Conservation (phyloP, 2,113 vertebrate genomes). For the Propithecus coquereli region DNA sequence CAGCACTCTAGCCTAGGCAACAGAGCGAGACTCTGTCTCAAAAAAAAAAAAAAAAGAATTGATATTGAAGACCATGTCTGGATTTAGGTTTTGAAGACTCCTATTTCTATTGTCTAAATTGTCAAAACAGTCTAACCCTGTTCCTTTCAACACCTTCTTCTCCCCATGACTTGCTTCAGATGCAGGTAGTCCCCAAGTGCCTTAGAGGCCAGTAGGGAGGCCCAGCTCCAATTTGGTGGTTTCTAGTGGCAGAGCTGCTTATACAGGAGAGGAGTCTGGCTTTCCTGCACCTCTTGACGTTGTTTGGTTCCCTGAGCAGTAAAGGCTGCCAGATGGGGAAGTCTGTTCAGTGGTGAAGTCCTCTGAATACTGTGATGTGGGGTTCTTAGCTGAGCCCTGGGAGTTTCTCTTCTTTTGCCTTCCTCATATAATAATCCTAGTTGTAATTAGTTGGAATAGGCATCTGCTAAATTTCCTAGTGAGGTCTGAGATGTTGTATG, state of each 20-base stretch:
- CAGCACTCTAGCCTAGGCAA: too few species aligned
- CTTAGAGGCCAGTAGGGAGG: background rate
- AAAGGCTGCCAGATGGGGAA: background rate
- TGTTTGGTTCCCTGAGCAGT: background rate
- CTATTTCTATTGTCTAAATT: background rate
- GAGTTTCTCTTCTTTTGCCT: background rate
- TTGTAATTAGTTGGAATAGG: background rate
- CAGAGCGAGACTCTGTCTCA: too few species aligned
- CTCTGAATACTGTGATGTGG: background rate
- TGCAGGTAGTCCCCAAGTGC: background rate
- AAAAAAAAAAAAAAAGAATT: background rate
- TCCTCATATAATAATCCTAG: slow-evolving; percentile 8
- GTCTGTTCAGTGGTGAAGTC: background rate
- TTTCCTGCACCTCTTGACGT: background rate
- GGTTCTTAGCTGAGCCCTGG: background rate
- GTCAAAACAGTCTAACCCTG: background rate
- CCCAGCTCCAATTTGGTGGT: background rate
- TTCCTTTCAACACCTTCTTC: background rate
- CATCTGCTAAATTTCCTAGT: background rate
- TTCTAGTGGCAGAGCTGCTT: background rate
- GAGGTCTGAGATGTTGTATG: background rate
- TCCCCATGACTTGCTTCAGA: background rate
- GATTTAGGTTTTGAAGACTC: background rate
- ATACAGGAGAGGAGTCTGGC: background rate
- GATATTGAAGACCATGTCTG: background rate